Evolutionary conservation across 1,140 invertebrate species (phyloP).

Genomic region (Protaetia brevitarsis): DNA sequence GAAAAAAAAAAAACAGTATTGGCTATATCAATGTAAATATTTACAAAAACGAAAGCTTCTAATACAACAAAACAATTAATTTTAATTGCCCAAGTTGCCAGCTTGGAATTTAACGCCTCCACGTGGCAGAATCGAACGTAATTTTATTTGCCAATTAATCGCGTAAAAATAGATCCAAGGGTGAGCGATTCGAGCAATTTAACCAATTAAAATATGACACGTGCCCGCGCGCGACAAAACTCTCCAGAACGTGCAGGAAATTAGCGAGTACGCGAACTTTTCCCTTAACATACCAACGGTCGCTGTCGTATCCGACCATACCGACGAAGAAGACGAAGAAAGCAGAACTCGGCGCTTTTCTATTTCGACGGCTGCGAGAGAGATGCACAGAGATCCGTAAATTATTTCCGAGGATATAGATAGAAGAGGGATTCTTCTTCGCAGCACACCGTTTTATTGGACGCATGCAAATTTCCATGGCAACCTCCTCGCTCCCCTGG

Average conservation of each 20-base stretch:
- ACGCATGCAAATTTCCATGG: conserved; percentile 47
- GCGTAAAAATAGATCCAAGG: conserved; percentile 4
- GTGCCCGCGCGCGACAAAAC: neutral
- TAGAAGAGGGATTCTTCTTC: conserved; percentile 30
- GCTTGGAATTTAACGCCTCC: neutral
- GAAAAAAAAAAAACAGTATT: no score
- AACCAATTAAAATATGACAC: neutral
- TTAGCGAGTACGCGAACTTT: neutral
- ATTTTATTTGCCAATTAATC: conserved; percentile 14
- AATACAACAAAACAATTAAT: conserved; percentile 5
- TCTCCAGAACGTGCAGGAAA: neutral
- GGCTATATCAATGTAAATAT: no score
- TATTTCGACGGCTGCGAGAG: neutral
- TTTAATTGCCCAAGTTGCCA: neutral
- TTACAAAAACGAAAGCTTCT: no score
- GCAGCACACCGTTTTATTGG: conserved; percentile 41
- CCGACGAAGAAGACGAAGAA: neutral
- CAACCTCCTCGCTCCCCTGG: conserved; percentile 38
- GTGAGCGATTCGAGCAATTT: neutral
- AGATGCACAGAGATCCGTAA: neutral
- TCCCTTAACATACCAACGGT: neutral
- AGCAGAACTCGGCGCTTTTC: neutral
- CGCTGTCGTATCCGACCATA: neutral
- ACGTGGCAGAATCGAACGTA: no score
- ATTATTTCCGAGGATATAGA: conserved; percentile 23